A percentile compares a stretch with the other conserved stretches of the same genome.
Conservation (phyloP, 1,140 invertebrate species). For the Drosophila navojoa region DNA sequence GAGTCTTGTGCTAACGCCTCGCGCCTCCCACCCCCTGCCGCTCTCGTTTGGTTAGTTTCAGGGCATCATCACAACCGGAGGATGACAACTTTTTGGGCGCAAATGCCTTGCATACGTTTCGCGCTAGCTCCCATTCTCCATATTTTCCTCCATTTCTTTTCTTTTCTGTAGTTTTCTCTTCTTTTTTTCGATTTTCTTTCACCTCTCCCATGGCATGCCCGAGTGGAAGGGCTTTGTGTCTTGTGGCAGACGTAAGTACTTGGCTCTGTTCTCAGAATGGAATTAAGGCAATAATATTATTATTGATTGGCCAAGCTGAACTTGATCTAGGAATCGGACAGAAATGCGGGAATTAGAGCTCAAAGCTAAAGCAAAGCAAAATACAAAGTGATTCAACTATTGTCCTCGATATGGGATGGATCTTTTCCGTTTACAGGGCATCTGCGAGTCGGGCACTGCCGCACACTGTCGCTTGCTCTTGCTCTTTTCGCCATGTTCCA, state of each 20-base stretch:
- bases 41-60: constrained; percentile 10
- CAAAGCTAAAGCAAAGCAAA: too few species aligned
- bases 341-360: too few species aligned
- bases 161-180: too few species aligned
- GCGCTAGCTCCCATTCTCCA: constrained; percentile 16
- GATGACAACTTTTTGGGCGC: constrained; percentile 44
- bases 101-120: constrained; percentile 63
- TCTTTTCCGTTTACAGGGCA: background rate
- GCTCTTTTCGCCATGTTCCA: constrained; percentile 2
- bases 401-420: too few species aligned
- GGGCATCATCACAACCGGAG: constrained; percentile 34
- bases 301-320: too few species aligned
- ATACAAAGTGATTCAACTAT: too few species aligned
- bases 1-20: too few species aligned
- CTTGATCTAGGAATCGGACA: too few species aligned
- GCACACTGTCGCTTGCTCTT: background rate
- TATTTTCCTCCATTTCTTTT: constrained; percentile 19
- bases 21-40: too few species aligned
- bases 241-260: background rate
- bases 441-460: background rate
- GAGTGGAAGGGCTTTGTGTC: background rate
- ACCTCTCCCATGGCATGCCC: background rate
- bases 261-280: too few species aligned
- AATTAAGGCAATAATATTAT: too few species aligned
- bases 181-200: constrained; percentile 10